Conservation (phyloP, 2,113 vertebrate species). For the Clinocottus analis region DNA sequence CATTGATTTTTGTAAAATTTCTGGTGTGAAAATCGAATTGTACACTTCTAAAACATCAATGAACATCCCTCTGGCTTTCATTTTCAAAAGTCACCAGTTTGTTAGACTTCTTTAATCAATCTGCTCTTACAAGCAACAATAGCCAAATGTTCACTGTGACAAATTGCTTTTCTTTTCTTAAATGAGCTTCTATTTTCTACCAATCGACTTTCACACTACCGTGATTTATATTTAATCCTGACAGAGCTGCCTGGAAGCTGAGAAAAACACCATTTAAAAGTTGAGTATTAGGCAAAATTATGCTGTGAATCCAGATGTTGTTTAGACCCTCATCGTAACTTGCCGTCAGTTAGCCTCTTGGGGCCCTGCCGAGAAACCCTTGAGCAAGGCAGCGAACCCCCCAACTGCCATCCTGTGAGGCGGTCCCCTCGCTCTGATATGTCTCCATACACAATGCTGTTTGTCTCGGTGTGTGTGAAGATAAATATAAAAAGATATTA, state of each 20-base stretch:
- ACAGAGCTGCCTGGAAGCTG: not conserved
- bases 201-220: not conserved
- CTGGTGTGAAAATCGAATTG: not conserved
- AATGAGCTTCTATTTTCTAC: not conserved
- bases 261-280: not conserved
- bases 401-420: too few species aligned
- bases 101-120: not conserved
- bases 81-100: not conserved
- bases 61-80: not conserved
- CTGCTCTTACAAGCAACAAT: not conserved
- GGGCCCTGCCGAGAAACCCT: not conserved
- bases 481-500: too few species aligned
- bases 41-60: not conserved
- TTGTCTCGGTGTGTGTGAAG: too few species aligned
- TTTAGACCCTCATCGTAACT: not conserved
- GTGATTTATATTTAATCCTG: not conserved
- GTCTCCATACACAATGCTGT: too few species aligned
- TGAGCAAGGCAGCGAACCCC: not conserved
- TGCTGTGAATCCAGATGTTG: not conserved
- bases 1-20: too few species aligned
- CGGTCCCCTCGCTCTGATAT: too few species aligned
- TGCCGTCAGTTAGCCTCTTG: not conserved
- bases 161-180: not conserved
- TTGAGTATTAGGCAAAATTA: not conserved
- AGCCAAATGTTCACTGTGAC: not conserved